Conservation (phyloP, 2,888 invertebrate species). For the Cheilosia vernalis region DNA sequence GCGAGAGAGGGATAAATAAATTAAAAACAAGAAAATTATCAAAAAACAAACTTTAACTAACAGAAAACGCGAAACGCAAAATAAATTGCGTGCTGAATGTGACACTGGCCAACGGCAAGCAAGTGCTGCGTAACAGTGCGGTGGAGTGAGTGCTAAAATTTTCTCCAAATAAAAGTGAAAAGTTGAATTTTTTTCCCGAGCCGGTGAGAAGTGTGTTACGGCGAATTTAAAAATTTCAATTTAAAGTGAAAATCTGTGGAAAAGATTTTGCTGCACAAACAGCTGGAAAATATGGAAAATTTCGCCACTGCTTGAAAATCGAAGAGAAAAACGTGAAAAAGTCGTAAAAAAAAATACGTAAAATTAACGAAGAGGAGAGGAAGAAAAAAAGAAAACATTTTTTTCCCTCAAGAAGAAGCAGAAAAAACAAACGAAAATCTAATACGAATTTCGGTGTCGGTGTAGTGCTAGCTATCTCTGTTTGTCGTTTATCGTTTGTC, state of each 20-base stretch:
- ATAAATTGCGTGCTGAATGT: background rate
- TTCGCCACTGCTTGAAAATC: slow-evolving; percentile 14
- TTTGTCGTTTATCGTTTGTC: slow-evolving; percentile 33
- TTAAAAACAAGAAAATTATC: slow-evolving; percentile 20
- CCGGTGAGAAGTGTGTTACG: slow-evolving; percentile 54
- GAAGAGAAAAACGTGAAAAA: slow-evolving; percentile 34
- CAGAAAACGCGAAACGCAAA: background rate
- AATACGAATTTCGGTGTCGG: slow-evolving; percentile 63
- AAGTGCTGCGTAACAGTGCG: background rate
- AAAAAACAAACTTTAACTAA: slow-evolving; percentile 1
- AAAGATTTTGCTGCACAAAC: slow-evolving; percentile 25
- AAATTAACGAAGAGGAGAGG: slow-evolving; percentile 19
- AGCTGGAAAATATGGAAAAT: slow-evolving; percentile 51
- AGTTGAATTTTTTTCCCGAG: slow-evolving; percentile 18
- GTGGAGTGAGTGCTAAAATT: slow-evolving; percentile 8
- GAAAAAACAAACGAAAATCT: slow-evolving; percentile 65
- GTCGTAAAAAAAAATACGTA: slow-evolving; percentile 32
- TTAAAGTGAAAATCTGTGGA: slow-evolving; percentile 57
- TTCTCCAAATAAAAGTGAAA: background rate
- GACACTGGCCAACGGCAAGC: background rate
- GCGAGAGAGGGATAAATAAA: slow-evolving; percentile 14
- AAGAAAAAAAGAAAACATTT: slow-evolving; percentile 6
- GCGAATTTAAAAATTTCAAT: background rate
- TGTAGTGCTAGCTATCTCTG: slow-evolving; percentile 56
- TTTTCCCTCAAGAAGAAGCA: slow-evolving; percentile 4